Base-by-base conservation (phyloP, 1,140 invertebrate species). In the Drosophila bocki region DNA sequence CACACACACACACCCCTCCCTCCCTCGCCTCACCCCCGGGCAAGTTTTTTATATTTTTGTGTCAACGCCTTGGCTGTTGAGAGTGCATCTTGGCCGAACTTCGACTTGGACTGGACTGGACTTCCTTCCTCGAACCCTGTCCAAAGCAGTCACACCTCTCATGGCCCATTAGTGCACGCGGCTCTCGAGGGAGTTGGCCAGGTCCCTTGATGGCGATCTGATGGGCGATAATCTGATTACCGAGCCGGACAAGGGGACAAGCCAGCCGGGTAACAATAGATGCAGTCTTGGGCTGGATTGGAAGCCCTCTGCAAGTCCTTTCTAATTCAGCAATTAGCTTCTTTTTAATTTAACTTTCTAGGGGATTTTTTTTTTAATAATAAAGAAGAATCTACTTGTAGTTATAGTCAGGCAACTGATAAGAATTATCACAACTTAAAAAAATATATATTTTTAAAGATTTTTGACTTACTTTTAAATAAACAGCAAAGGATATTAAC, bases 191-290 rank as follows among this genome's bases (percentile, higher is more conserved):
- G 57, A 64, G 50, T 13, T 11, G n/a, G n/a, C 26, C 32, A 9
- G 59, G 4, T n/a, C 26, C 22, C 35, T 15, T 9, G 15, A 26
- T 26, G 47, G 47, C 37, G 61, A 59, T 63, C 56, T 39, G 62
- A 61, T 33, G 62, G 62, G 57, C 62, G 62, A 45, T 65, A 65
- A 65, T 65, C 62, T 44, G 45, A 69, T 69, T 67, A 69, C 29
- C 15, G 19, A 41, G 56, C 56, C 22, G 39, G 54, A 26, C 35
- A 57, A 12, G 19, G 33, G 19, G 35, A 19, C 61, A 22, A 3
- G 13, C 39, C 11, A n/a, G 13, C 3, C 15, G 12, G 12, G 44
- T 1, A 41, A 62, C 53, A 56, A 56, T 56, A 3, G 35, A 26
- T 19, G 8, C 15, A 56, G 7, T 39, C 35, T 26, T 22, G 53